These are phyloP conservation scores for Struthio camelus DNA, from an alignment of 2,113 vertebrate species.

Conservation along the genomic window DNA sequence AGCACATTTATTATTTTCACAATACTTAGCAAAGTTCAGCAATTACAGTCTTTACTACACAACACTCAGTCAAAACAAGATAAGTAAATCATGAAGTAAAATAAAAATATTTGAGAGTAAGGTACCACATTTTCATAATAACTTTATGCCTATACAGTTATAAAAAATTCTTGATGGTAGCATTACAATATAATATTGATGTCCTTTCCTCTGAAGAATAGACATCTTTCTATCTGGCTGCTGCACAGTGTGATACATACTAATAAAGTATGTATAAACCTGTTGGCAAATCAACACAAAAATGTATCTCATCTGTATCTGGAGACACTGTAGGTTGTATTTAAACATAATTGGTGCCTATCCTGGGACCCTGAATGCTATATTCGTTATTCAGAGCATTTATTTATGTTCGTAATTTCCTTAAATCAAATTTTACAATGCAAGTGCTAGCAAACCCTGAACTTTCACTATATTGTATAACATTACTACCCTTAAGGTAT, in stretches of 20 bases:
- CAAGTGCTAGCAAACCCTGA: background rate
- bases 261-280: background rate
- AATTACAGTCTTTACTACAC: background rate
- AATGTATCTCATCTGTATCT: background rate
- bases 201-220: background rate
- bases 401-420: background rate
- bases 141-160: background rate
- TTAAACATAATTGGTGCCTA: background rate
- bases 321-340: background rate
- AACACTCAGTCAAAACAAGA: background rate
- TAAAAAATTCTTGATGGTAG: background rate
- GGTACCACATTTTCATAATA: background rate
- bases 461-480: background rate
- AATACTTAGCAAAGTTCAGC: background rate
- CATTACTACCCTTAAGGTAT: background rate
- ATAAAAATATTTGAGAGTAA: background rate
- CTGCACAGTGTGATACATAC: background rate
- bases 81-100: background rate
- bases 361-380: background rate
- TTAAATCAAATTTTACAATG: slow-evolving; percentile 2
- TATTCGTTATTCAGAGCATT: background rate
- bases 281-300: background rate
- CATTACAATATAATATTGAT: background rate
- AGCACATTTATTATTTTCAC: background rate
- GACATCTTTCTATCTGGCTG: background rate